A percentile compares a stretch with the other conserved stretches of the same genome.
Evolutionary conservation across 2,888 invertebrate genomes (phyloP).

Genomic region (Petrophora chlorosata): DNA sequence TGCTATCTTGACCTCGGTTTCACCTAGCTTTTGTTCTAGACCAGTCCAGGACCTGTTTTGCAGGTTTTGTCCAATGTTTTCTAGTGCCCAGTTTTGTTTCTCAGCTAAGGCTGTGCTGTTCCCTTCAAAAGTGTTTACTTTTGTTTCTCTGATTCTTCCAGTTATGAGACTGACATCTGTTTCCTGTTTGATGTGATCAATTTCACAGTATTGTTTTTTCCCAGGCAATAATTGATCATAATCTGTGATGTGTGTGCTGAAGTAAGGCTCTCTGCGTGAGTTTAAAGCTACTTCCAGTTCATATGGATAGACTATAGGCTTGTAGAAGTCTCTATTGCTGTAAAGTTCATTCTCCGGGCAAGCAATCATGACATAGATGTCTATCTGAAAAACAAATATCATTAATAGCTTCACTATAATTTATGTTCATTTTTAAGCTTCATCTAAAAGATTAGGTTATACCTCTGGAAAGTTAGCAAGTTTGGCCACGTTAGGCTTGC

Average conservation of each 20-base stretch:
- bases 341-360: conserved; percentile 95
- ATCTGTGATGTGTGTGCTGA: conserved; percentile 87
- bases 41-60: conserved; percentile 92
- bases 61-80: conserved; percentile 86
- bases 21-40: conserved; percentile 91
- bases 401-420: background rate
- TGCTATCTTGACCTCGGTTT: conserved; percentile 87
- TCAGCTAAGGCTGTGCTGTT: conserved; percentile 66
- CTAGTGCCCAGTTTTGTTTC: conserved; percentile 79
- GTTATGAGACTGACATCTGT: conserved; percentile 90
- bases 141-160: conserved; percentile 86
- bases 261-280: conserved; percentile 78
- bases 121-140: conserved; percentile 58
- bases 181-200: conserved; percentile 62
- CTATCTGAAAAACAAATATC: conserved; percentile 85
- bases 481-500: conserved; percentile 97
- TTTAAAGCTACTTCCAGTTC: conserved; percentile 95
- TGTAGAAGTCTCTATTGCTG: conserved; percentile 93
- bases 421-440: background rate
- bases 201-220: conserved; percentile 77
- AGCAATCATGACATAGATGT: conserved; percentile 95
- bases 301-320: conserved; percentile 95
- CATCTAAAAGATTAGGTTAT: conserved; percentile 29
- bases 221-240: conserved; percentile 89
- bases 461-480: conserved; percentile 97